phyloP scores from a whole-genome alignment of 2,113 vertebrate species.

The Okapia johnstoni region DNA sequence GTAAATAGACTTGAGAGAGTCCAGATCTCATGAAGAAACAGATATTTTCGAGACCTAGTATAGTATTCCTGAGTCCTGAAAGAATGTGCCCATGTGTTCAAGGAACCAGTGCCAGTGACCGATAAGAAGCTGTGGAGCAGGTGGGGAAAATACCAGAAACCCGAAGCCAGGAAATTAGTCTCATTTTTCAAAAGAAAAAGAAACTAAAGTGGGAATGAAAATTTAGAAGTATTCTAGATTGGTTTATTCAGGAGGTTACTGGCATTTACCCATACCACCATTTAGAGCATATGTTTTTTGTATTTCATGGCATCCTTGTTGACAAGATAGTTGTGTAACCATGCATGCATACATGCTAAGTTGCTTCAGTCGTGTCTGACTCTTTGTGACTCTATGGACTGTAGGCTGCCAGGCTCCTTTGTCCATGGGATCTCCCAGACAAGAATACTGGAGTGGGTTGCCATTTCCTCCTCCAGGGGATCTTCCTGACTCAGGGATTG shows the following conservation, averaged over 20 bases:
- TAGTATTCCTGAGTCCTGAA: not conserved
- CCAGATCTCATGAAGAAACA: not conserved
- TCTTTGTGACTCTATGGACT: not conserved
- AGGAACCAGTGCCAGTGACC: not conserved
- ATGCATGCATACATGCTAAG: not conserved
- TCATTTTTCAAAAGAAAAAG: conserved; percentile 1
- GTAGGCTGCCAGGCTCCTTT: not conserved
- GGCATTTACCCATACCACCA: not conserved
- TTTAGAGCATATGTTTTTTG: not conserved
- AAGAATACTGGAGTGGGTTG: not conserved
- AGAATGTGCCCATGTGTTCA: not conserved
- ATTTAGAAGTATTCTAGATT: not conserved
- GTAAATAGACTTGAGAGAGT: not conserved
- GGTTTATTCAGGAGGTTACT: not conserved
- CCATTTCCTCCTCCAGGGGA: not conserved
- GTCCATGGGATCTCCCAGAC: not conserved
- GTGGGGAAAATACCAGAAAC: not conserved
- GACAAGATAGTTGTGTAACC: not conserved
- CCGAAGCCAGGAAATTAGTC: not conserved
- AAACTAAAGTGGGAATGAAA: not conserved
- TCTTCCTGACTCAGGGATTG: not conserved
- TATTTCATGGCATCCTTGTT: not conserved
- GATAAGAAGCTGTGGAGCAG: not conserved
- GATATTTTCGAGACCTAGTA: not conserved
- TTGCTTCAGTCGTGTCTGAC: accelerated